Evolutionary conservation across 2,113 vertebrate genomes (phyloP).

Genomic region (Zeus faber): DNA sequence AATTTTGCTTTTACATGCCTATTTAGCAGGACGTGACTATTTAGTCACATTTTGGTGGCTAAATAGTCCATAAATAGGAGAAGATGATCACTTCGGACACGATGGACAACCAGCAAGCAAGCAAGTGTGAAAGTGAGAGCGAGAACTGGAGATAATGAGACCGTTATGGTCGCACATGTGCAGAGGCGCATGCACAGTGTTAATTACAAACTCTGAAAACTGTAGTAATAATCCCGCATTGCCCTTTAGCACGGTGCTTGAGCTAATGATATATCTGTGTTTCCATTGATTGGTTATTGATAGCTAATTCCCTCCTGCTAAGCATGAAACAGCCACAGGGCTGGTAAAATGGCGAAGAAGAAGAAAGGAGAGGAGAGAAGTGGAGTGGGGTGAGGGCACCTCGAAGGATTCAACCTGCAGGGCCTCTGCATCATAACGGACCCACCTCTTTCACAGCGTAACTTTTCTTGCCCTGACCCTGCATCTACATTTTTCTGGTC

Average conservation of each 20-base stretch:
- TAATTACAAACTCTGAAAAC: conserved; percentile 42
- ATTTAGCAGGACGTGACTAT: too few relatives aligned
- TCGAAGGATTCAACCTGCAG: conserved; percentile 30
- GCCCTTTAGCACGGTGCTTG: conserved; percentile 39
- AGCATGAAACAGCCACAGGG: conserved; percentile 3
- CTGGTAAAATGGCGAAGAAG: conserved; percentile 6
- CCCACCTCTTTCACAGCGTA: too few relatives aligned
- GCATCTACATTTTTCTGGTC: too few relatives aligned
- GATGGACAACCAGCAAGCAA: too few relatives aligned
- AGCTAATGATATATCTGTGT: conserved; percentile 45
- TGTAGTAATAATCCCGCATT: conserved; percentile 34
- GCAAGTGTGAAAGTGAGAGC: too few relatives aligned
- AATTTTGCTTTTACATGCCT: too few relatives aligned
- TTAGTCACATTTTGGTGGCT: too few relatives aligned
- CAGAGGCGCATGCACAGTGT: conserved; percentile 10
- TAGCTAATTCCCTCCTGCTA: conserved; percentile 37
- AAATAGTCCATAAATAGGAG: too few relatives aligned
- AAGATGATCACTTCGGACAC: too few relatives aligned
- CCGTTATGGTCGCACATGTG: not conserved
- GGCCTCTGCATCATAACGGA: not conserved
- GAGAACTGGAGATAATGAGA: too few relatives aligned
- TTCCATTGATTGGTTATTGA: conserved; percentile 42
- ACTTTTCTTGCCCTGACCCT: too few relatives aligned
- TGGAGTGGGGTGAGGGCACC: conserved; percentile 19
- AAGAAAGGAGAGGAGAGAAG: not conserved